Conservation (phyloP, 2,113 vertebrate species). For the Poecilia latipinna region DNA sequence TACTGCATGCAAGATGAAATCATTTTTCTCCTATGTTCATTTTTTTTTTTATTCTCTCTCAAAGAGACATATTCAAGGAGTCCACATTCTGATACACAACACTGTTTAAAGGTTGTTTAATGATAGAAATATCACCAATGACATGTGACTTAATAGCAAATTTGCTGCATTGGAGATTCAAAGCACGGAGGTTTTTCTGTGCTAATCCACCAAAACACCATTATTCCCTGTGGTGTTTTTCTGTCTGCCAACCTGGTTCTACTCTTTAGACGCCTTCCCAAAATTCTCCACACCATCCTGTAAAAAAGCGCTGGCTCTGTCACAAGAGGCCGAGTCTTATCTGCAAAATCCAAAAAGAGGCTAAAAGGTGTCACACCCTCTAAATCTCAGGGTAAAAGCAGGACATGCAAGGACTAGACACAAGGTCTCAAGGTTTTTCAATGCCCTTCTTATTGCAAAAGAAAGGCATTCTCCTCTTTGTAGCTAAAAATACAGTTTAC, state of each 20-base stretch:
- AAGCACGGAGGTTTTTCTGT: not conserved
- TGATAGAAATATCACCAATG: not conserved
- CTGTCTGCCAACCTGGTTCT: conserved; percentile 20
- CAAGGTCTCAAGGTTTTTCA: conserved; percentile 33
- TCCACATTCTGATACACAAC: not conserved
- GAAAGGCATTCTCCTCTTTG: not conserved
- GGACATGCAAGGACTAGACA: conserved; percentile 38
- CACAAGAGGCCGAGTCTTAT: conserved; percentile 16
- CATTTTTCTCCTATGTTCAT: too few relatives aligned
- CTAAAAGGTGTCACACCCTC: conserved; percentile 58
- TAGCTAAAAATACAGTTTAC: not conserved
- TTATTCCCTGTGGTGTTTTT: conserved; percentile 5
- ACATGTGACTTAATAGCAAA: not conserved
- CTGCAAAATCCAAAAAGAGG: conserved; percentile 50
- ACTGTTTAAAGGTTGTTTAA: not conserved
- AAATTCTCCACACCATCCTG: not conserved
- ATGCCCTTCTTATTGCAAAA: not conserved
- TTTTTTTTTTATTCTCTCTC: not conserved
- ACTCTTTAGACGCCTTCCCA: conserved; percentile 22
- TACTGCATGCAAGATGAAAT: too few relatives aligned
- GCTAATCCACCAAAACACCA: not conserved
- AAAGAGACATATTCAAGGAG: not conserved
- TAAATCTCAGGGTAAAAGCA: conserved; percentile 46
- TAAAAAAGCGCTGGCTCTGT: conserved; percentile 27
- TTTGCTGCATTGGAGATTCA: not conserved